A percentile compares a stretch with the other conserved stretches of the same genome.
Conservation (phyloP, 2,113 vertebrate genomes). For the Tor tambroides region DNA sequence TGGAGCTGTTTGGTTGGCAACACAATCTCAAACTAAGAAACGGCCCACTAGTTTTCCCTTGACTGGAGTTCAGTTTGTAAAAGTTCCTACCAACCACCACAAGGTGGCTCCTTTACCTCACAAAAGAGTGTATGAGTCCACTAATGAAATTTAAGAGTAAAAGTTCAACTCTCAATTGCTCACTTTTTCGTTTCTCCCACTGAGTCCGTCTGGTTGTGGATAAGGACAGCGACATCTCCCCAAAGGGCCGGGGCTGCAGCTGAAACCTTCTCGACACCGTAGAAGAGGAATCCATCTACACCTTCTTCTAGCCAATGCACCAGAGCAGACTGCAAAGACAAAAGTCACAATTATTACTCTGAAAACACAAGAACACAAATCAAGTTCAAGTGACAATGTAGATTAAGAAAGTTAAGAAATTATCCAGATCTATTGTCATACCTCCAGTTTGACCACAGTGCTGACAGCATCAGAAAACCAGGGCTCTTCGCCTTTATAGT, state of each 20-base stretch:
- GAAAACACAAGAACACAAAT: not conserved
- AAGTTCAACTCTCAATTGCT: not conserved
- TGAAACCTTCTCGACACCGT: conserved; percentile 67
- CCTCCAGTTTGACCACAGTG: conserved; percentile 72
- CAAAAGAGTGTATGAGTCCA: not conserved
- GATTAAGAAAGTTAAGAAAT: not conserved
- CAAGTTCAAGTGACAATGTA: not conserved
- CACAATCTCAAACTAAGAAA: not conserved
- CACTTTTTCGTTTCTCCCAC: conserved; percentile 46
- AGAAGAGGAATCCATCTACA: conserved; percentile 79
- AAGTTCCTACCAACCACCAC: not conserved
- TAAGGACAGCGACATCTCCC: conserved; percentile 74
- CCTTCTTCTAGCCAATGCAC: conserved; percentile 78
- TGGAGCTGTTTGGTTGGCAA: not conserved
- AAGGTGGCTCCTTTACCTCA: conserved; percentile 8
- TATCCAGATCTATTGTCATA: conserved; percentile 49
- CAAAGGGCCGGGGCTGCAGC: conserved; percentile 61
- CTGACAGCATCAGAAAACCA: conserved; percentile 76
- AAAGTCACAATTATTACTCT: not conserved
- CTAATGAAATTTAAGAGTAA: not conserved
- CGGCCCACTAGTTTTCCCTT: not conserved
- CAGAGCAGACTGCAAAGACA: conserved; percentile 71
- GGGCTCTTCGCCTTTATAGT: conserved; percentile 74
- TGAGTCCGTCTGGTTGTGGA: conserved; percentile 65
- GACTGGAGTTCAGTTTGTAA: not conserved